A percentile compares a stretch with the other conserved stretches of the same genome.
Conservation (phyloP, 2,888 invertebrate species). For the Homarus gammarus region DNA sequence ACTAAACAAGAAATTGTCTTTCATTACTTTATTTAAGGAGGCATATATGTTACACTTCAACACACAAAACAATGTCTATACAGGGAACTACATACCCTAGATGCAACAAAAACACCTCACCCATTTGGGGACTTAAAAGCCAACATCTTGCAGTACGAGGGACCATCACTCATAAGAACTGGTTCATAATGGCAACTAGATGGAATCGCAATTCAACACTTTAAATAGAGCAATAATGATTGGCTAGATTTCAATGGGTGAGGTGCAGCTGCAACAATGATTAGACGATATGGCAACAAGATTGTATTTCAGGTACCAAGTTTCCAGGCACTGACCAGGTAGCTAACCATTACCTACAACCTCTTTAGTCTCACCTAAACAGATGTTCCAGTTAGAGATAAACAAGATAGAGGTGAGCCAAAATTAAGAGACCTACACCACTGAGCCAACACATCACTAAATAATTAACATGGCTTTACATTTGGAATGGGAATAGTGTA, state of each 20-base stretch:
- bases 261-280: conserved; percentile 41
- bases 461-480: not conserved
- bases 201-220: not conserved
- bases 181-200: not conserved
- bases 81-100: conserved; percentile 51
- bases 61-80: conserved; percentile 62
- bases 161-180: not conserved
- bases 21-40: conserved; percentile 60
- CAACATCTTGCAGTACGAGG: not conserved
- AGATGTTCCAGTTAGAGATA: conserved; percentile 1
- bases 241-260: conserved; percentile 18
- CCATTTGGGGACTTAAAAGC: not conserved
- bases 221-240: not conserved
- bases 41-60: conserved; percentile 63
- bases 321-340: conserved; percentile 58
- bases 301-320: conserved; percentile 72
- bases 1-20: conserved; percentile 10
- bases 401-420: not conserved
- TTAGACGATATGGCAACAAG: conserved; percentile 69
- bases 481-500: conserved; percentile 13
- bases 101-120: conserved; percentile 37
- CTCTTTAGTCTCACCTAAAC: conserved; percentile 25
- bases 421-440: not conserved
- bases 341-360: conserved; percentile 40
- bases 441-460: not conserved